Conservation (phyloP, 2,888 invertebrate species). For the Apodemia duryi region DNA sequence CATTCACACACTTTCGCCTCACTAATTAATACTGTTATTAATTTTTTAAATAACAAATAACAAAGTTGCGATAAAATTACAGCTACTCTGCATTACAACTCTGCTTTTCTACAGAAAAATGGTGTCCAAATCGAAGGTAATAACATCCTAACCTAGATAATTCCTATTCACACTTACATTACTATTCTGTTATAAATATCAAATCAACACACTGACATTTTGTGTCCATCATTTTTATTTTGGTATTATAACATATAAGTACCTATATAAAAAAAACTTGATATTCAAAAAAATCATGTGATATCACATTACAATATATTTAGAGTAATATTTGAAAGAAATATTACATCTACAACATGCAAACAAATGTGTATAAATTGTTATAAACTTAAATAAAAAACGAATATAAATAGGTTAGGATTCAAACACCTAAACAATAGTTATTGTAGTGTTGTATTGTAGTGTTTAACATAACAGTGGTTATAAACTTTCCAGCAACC, state of each 20-base stretch:
- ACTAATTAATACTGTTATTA: constrained; percentile 10
- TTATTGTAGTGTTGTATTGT: not conserved
- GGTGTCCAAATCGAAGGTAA: not conserved
- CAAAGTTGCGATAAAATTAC: not conserved
- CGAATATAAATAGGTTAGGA: not conserved
- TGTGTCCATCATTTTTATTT: no score
- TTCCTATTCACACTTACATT: not conserved
- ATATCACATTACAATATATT: no score
- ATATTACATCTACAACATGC: no score
- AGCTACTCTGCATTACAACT: no score
- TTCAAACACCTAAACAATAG: not conserved
- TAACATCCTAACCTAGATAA: not conserved
- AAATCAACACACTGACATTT: no score
- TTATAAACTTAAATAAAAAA: not conserved
- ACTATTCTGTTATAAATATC: not conserved
- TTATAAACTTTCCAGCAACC: not conserved
- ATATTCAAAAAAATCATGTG: no score
- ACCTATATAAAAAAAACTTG: no score
- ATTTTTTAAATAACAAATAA: not conserved
- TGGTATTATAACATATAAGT: no score
- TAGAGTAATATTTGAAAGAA: no score
- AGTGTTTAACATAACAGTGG: no score
- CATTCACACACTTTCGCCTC: constrained; percentile 12
- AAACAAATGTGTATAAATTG: no score
- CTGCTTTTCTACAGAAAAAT: no score